Conservation (phyloP, 2,797 vertebrate species). For the Acanthurus tractus region DNA sequence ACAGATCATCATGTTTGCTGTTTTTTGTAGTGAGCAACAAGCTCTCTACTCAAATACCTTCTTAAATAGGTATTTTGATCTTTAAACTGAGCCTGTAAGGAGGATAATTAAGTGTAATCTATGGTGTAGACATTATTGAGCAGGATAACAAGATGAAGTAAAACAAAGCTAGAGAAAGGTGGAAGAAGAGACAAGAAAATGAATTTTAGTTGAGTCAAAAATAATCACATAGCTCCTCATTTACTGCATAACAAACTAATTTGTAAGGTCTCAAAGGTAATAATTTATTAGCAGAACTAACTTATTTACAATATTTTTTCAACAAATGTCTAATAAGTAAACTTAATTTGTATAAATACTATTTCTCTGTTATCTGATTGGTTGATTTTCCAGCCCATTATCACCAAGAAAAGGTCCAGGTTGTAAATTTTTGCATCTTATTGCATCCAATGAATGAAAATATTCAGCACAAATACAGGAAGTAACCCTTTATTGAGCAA, state of each 20-base stretch:
- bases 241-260: not conserved
- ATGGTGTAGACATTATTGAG: not conserved
- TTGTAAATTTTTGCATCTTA: not conserved
- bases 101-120: conserved; percentile 1
- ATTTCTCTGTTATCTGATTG: not conserved
- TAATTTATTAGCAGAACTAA: not conserved
- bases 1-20: conserved; percentile 65
- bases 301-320: not conserved
- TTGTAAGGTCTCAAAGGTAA: not conserved
- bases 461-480: not conserved
- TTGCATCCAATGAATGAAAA: not conserved
- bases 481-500: not conserved
- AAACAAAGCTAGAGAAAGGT: not conserved
- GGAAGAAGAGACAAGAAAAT: not conserved
- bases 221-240: not conserved
- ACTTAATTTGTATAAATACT: not conserved
- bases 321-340: too few relatives aligned
- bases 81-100: conserved; percentile 9
- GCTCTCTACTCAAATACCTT: conserved; percentile 44
- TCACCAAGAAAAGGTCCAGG: not conserved
- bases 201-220: not conserved
- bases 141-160: not conserved
- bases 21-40: conserved; percentile 52
- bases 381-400: not conserved
- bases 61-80: conserved; percentile 26